Evolutionary conservation across 2,888 invertebrate species (phyloP).

Genomic region (Orchesella flavescens): DNA sequence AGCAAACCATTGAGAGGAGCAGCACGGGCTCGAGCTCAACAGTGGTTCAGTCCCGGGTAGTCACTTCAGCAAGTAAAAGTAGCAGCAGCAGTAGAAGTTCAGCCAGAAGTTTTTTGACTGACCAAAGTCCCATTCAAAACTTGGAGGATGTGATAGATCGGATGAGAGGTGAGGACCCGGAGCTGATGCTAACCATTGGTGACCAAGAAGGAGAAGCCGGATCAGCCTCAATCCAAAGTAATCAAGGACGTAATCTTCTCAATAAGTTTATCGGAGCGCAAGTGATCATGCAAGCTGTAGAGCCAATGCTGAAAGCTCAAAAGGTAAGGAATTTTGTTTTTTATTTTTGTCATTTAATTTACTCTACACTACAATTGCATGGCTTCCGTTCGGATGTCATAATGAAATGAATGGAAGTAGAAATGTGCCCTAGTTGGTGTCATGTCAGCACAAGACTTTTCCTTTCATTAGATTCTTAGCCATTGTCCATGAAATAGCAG

Average conservation of each 20-base stretch:
- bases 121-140: constrained; percentile 82
- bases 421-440: no score
- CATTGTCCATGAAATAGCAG: no score
- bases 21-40: constrained; percentile 33
- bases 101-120: constrained; percentile 81
- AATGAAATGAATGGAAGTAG: no score
- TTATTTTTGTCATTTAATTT: not conserved
- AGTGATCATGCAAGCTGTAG: constrained; percentile 86
- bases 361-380: no score
- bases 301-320: constrained; percentile 74
- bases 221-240: not conserved
- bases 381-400: no score
- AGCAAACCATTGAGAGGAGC: constrained; percentile 27
- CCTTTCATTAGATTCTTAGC: no score
- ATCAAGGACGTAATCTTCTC: constrained; percentile 79
- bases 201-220: constrained; percentile 56
- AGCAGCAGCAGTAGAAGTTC: constrained; percentile 16
- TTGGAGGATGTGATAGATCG: constrained; percentile 84
- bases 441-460: no score
- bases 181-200: constrained; percentile 33
- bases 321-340: constrained; percentile 50
- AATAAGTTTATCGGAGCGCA: constrained; percentile 89
- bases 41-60: constrained; percentile 47
- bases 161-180: constrained; percentile 83
- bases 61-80: not conserved